Base-by-base conservation (phyloP, 2,797 vertebrate species). In the Crenichthys baileyi region DNA sequence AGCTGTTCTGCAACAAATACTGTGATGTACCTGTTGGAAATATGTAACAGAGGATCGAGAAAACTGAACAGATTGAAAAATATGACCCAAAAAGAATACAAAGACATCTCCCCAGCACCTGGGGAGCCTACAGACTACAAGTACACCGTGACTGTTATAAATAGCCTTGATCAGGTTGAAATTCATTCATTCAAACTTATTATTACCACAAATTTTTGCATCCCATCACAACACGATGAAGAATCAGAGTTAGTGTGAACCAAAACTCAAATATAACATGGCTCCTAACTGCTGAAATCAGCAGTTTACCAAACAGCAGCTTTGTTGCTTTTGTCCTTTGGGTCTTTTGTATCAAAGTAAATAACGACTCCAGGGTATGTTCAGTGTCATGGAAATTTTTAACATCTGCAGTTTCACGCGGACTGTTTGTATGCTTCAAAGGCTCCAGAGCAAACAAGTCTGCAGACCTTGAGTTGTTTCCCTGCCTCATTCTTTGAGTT, bases 361-460 rank as follows among this genome's bases (percentile, higher is more conserved):
- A 26, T 63, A 8, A 39, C 2, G 55, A 22, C 20, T 51, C 36
- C 4, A 68, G 26, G 55, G n/a, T 31, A 46, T 41, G 13, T 24
- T 79, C 50, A 29, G 50, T 13, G 61, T 44, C 48, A 61, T 65
- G 53, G 46, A 80, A 29, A 65, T 79, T 51, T 79, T 20, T 15
- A 44, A 73, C n/a, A 78, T 29, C 13, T 39, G 20, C 63, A 73
- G 41, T 41, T 58, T 73, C 11, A 55, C 60, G 55, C 63, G 11
- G 13, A 29, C 16, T 58, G 12, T 53, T 50, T 61, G 18, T 76
- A 7, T 55, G 5, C 8, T 22, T 75, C 12, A 56, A 68, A 79
- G 70, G 72, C 46, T 68, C 55, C 26, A 74, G 36, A 73, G 29
- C 11, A 82, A 65, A 15, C 72, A 68, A 65, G 85, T 73, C 85